Evolutionary conservation across 2,113 vertebrate genomes (phyloP).

Genomic region (Arizona elegans): DNA sequence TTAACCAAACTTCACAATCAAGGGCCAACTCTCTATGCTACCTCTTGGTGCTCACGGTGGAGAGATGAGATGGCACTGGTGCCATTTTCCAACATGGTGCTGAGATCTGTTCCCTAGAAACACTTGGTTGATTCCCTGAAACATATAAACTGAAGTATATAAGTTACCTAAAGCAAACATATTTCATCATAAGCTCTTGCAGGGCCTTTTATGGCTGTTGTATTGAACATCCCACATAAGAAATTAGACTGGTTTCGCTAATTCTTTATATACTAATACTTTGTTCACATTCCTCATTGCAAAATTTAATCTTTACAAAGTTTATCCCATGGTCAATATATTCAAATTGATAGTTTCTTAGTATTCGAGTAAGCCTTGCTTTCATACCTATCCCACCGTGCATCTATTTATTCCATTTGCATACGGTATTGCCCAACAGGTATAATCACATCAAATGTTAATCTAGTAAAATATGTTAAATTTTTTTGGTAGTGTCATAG

Average conservation of each 20-base stretch:
- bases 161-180: neutral
- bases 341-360: neutral
- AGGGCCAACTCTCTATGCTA: neutral
- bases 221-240: neutral
- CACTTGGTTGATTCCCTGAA: neutral
- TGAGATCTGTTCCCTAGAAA: neutral
- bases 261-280: neutral
- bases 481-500: neutral
- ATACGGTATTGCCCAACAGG: neutral
- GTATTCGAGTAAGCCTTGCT: neutral
- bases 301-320: neutral
- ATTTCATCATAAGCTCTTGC: neutral
- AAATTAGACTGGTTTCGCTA: neutral
- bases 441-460: neutral
- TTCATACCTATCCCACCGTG: neutral
- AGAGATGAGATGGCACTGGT: neutral
- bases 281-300: neutral
- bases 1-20: neutral
- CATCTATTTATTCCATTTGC: neutral
- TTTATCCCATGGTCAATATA: neutral
- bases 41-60: neutral
- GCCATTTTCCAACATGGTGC: neutral
- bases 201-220: neutral
- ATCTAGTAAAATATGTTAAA: neutral
- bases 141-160: neutral